Conservation (phyloP, 2,888 invertebrate genomes). For the Trichacis sp. region DNA sequence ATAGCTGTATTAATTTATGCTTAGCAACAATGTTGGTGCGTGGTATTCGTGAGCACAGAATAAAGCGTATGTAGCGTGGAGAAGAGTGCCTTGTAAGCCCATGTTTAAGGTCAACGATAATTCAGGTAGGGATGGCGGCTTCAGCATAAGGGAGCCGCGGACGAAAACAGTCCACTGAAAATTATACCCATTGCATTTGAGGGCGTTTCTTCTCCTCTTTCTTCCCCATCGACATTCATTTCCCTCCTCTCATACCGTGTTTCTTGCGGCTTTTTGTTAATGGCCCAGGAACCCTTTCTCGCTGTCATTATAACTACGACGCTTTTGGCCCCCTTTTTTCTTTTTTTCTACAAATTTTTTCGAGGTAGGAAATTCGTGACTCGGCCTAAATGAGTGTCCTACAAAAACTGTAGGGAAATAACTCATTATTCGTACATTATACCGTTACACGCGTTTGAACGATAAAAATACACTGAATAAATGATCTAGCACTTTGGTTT, state of each 20-base stretch:
- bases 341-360: neutral
- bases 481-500: too few species aligned
- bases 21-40: conserved; percentile 56
- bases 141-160: conserved; percentile 51
- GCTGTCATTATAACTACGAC: neutral
- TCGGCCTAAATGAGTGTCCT: too few species aligned
- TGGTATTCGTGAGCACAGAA: conserved; percentile 19
- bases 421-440: too few species aligned
- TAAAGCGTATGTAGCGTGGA: conserved; percentile 40
- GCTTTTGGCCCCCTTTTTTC: neutral
- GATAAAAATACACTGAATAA: too few species aligned
- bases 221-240: conserved; percentile 25
- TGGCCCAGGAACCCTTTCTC: neutral
- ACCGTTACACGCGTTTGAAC: too few species aligned
- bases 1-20: conserved; percentile 65
- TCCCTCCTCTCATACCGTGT: neutral
- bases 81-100: conserved; percentile 58
- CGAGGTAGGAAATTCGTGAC: neutral
- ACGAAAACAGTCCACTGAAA: conserved; percentile 53
- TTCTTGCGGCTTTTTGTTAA: conserved; percentile 12
- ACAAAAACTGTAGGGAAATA: too few species aligned
- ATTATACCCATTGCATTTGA: conserved; percentile 57
- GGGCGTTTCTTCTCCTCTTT: conserved; percentile 46
- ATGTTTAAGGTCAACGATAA: conserved; percentile 64
- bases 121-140: conserved; percentile 58